Conservation (phyloP, 2,888 invertebrate species). For the Habroteleia sp. region DNA sequence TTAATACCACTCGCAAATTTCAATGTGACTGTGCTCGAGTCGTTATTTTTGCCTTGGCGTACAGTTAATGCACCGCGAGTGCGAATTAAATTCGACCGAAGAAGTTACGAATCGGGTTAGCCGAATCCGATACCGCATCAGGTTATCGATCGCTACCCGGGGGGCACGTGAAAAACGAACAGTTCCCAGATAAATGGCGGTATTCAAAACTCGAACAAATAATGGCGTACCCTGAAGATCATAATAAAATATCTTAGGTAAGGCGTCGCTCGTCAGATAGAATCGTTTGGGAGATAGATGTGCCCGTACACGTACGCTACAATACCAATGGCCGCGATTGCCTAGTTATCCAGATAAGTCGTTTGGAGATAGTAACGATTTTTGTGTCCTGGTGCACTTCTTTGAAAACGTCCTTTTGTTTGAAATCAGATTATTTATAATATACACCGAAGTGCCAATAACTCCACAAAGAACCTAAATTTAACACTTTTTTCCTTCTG, state of each 20-base stretch:
- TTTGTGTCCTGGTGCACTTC: not conserved
- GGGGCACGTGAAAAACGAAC: slow-evolving; percentile 62
- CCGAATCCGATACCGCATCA: slow-evolving; percentile 59
- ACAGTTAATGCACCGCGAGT: slow-evolving; percentile 2
- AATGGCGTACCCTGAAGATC: slow-evolving; percentile 60
- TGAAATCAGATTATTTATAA: too few relatives aligned
- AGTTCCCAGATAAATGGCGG: slow-evolving; percentile 63
- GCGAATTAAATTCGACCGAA: slow-evolving; percentile 44
- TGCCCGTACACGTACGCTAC: slow-evolving; percentile 22
- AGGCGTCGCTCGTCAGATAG: slow-evolving; percentile 56
- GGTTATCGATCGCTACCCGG: slow-evolving; percentile 62
- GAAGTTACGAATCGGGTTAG: slow-evolving; percentile 36
- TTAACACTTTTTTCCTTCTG: too few relatives aligned
- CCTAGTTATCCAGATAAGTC: too few relatives aligned
- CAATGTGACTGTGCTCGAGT: not conserved
- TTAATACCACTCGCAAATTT: slow-evolving; percentile 8
- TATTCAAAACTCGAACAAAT: slow-evolving; percentile 62
- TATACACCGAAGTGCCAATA: too few relatives aligned
- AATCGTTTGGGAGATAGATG: slow-evolving; percentile 61
- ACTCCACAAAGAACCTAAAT: too few relatives aligned
- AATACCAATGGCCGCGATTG: slow-evolving; percentile 8
- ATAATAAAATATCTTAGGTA: slow-evolving; percentile 65
- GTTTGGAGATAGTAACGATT: not conserved
- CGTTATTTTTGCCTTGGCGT: slow-evolving; percentile 3
- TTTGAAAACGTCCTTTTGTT: too few relatives aligned